These are phyloP conservation scores for Xerus inauris DNA, from an alignment of 2,113 vertebrate species.

Conservation along the genomic window DNA sequence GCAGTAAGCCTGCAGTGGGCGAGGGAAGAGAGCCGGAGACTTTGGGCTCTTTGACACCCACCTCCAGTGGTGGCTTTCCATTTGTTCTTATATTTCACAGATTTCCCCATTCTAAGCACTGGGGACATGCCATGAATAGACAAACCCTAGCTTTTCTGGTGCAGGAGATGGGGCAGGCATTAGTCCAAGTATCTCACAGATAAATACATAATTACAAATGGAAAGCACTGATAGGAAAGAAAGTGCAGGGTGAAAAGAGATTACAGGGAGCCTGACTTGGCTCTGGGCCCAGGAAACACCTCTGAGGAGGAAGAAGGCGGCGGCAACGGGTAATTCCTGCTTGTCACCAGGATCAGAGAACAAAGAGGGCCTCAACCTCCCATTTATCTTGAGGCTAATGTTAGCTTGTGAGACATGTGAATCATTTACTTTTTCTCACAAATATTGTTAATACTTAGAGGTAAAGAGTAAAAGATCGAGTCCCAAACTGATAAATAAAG, in stretches of 20 bases:
- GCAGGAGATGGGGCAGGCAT: background rate
- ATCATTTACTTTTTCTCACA: slow-evolving; percentile 16
- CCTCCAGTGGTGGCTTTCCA: background rate
- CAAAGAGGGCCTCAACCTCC: background rate
- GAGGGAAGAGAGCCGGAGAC: background rate
- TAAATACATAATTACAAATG: background rate
- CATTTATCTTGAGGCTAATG: slow-evolving; percentile 33
- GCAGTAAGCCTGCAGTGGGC: accelerated
- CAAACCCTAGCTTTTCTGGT: background rate
- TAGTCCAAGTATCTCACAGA: background rate
- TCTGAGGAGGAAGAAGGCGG: background rate
- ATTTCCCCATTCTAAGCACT: background rate
- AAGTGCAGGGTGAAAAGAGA: background rate
- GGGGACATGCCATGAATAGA: background rate
- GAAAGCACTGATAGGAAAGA: background rate
- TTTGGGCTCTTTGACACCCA: accelerated
- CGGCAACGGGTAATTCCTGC: background rate
- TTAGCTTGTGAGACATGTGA: background rate
- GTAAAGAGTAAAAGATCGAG: slow-evolving; percentile 40
- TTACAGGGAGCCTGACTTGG: background rate
- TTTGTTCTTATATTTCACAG: background rate
- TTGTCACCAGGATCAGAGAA: background rate
- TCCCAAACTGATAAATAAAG: slow-evolving; percentile 21
- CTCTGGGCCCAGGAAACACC: background rate
- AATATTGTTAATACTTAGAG: background rate